These are phyloP conservation scores for Isoperla grammatica DNA, from an alignment of 2,888 invertebrate genomes.

Conservation along the genomic window DNA sequence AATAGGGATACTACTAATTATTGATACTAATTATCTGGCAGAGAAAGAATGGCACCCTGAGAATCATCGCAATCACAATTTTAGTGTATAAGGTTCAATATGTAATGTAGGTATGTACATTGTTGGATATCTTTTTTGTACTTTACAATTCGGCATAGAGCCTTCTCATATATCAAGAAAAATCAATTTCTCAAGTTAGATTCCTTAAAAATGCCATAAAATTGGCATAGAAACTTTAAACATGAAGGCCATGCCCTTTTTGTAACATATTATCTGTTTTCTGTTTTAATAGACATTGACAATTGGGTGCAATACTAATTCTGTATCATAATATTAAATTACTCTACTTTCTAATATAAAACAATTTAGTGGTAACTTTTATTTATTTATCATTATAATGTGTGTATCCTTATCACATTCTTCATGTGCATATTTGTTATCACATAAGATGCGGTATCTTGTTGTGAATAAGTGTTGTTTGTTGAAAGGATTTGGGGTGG, in stretches of 20 bases:
- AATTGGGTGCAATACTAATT: neutral
- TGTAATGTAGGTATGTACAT: constrained; percentile 1
- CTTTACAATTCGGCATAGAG: neutral
- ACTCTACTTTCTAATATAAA: too few relatives aligned
- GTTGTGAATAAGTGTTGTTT: too few relatives aligned
- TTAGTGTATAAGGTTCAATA: neutral
- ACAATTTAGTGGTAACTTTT: too few relatives aligned
- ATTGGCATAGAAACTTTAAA: neutral
- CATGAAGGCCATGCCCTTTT: neutral
- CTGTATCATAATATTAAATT: too few relatives aligned
- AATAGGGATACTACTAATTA: too few relatives aligned
- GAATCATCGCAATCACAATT: too few relatives aligned
- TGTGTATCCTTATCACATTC: too few relatives aligned
- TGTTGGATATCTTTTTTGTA: neutral
- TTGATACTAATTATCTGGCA: too few relatives aligned
- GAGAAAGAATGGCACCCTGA: constrained; percentile 37
- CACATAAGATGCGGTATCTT: too few relatives aligned
- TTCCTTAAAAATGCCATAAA: constrained; percentile 21
- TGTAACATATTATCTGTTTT: constrained; percentile 18
- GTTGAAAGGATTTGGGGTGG: too few relatives aligned
- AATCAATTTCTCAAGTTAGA: constrained; percentile 29
- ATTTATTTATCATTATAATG: too few relatives aligned
- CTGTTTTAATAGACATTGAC: constrained; percentile 24
- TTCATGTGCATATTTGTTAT: too few relatives aligned
- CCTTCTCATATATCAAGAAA: constrained; percentile 20